A percentile compares a stretch with the other conserved stretches of the same genome.
phyloP scores from a whole-genome alignment of 2,888 invertebrate species.

The Tetragnatha montana region DNA sequence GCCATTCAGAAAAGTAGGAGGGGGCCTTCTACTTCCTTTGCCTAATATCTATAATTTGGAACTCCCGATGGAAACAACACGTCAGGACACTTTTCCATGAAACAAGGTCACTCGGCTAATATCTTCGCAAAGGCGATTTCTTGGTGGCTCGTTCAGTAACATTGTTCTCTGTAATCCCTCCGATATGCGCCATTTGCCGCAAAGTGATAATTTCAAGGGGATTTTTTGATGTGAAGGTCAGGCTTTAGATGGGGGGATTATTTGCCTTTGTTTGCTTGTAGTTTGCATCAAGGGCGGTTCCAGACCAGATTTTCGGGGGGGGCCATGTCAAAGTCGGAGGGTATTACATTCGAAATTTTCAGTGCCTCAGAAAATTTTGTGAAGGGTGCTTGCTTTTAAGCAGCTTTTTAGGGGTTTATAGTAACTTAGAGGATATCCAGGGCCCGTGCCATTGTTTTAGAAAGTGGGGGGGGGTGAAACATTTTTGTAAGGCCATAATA shows the following conservation, averaged over 20 bases:
- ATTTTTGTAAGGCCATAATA: too few species aligned
- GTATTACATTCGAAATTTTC: too few species aligned
- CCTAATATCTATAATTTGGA: constrained; percentile 56
- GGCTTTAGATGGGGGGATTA: background rate
- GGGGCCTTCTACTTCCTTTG: constrained; percentile 38
- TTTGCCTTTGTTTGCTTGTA: background rate
- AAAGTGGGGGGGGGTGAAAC: too few species aligned
- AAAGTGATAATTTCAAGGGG: constrained; percentile 21
- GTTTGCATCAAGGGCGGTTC: too few species aligned
- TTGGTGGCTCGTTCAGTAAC: constrained; percentile 7
- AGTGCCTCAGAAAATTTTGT: too few species aligned
- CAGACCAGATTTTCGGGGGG: too few species aligned
- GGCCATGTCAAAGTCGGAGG: too few species aligned
- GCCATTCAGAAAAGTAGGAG: constrained; percentile 14
- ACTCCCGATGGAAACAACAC: constrained; percentile 5
- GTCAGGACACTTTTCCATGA: constrained; percentile 17
- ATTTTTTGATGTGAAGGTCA: constrained; percentile 14
- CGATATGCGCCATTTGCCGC: constrained; percentile 14
- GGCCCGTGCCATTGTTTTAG: too few species aligned
- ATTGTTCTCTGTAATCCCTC: constrained; percentile 32
- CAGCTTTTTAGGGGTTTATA: too few species aligned
- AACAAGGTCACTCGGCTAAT: constrained; percentile 55
- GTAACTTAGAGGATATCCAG: too few species aligned
- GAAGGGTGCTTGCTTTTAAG: too few species aligned
- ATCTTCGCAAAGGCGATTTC: background rate